Conservation (phyloP, 2,888 invertebrate genomes). For the Atrina japonica region DNA sequence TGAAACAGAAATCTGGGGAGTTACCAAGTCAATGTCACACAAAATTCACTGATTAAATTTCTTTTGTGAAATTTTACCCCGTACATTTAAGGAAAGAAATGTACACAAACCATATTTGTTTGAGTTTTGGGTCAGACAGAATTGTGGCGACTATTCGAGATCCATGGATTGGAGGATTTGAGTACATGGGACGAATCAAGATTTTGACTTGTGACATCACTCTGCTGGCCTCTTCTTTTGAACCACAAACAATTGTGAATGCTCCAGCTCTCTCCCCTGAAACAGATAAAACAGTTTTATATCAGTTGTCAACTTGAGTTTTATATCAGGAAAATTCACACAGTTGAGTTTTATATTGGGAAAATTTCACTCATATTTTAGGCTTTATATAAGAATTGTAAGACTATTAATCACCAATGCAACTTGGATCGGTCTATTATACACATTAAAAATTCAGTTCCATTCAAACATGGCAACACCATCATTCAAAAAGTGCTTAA, state of each 20-base stretch:
- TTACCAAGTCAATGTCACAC: neutral
- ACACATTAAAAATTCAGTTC: too few relatives aligned
- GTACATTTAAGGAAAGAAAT: too few relatives aligned
- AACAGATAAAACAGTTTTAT: slow-evolving; percentile 41
- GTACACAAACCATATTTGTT: slow-evolving; percentile 84
- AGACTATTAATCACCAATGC: neutral
- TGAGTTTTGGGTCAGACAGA: slow-evolving; percentile 86
- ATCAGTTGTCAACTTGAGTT: too few relatives aligned
- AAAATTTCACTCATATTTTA: too few relatives aligned
- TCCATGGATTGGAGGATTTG: slow-evolving; percentile 97
- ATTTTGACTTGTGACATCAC: slow-evolving; percentile 97
- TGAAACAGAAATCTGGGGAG: neutral
- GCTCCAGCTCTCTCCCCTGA: slow-evolving; percentile 96
- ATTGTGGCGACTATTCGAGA: slow-evolving; percentile 94
- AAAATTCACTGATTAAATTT: neutral
- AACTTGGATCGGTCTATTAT: too few relatives aligned
- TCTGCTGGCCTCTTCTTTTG: slow-evolving; percentile 88
- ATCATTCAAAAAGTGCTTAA: too few relatives aligned
- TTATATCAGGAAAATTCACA: too few relatives aligned
- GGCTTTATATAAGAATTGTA: too few relatives aligned
- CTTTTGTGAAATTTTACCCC: neutral
- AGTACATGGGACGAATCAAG: slow-evolving; percentile 96
- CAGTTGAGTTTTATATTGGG: too few relatives aligned
- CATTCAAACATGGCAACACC: too few relatives aligned
- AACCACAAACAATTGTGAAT: slow-evolving; percentile 88